phyloP scores from a whole-genome alignment of 2,113 vertebrate species.

The Puntigrus tetrazona region DNA sequence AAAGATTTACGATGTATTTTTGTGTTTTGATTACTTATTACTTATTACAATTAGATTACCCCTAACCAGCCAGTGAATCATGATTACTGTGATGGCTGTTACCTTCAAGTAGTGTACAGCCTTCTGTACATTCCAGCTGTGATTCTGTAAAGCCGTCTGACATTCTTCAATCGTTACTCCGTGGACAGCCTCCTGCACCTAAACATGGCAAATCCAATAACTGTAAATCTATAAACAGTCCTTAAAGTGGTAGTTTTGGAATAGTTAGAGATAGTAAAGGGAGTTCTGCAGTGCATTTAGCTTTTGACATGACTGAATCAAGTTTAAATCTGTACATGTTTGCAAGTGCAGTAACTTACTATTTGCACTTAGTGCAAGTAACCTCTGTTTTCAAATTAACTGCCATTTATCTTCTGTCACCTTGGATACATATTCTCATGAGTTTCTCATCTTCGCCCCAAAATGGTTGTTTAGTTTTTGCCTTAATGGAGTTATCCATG shows the following conservation, averaged over 20 bases:
- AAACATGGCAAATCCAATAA: conserved; percentile 46
- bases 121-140: conserved; percentile 86
- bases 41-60: background rate
- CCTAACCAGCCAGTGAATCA: background rate
- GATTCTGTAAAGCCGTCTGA: conserved; percentile 87
- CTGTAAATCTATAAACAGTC: background rate
- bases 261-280: background rate
- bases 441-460: background rate
- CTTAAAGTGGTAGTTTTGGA: background rate
- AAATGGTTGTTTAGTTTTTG: background rate
- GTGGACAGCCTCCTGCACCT: conserved; percentile 94
- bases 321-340: background rate
- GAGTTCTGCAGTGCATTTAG: background rate
- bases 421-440: background rate
- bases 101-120: conserved; percentile 94
- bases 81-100: background rate
- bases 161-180: conserved; percentile 94
- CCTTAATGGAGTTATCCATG: background rate
- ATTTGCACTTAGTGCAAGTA: background rate
- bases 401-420: background rate
- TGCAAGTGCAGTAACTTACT: no score
- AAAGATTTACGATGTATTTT: background rate
- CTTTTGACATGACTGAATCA: no score
- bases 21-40: background rate
- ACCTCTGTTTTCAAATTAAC: background rate